phyloP scores from a whole-genome alignment of 2,113 vertebrate genomes.

The Carassius auratus region DNA sequence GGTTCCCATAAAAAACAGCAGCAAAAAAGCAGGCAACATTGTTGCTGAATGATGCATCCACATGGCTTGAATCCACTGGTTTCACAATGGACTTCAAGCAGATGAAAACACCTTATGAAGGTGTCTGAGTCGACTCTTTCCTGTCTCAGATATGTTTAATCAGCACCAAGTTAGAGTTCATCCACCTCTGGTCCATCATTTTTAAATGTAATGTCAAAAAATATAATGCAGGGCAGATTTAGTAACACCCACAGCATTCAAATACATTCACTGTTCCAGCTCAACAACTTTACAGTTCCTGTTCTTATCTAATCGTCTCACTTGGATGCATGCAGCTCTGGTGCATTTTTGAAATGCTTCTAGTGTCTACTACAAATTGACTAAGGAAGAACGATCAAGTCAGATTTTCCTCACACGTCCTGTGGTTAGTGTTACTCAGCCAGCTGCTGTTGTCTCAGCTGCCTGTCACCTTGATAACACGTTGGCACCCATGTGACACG shows the following conservation, averaged over 20 bases:
- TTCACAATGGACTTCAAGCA: conserved; percentile 35
- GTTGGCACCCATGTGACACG: conserved; percentile 59
- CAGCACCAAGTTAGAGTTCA: neutral
- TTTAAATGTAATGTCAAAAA: neutral
- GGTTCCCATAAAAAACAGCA: conserved; percentile 66
- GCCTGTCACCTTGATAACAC: conserved; percentile 58
- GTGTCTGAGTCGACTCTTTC: neutral
- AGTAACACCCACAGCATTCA: neutral
- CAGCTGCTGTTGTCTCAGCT: conserved; percentile 52
- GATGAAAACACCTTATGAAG: neutral
- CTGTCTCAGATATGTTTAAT: neutral
- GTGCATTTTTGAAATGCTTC: conserved; percentile 33
- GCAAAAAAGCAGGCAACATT: conserved; percentile 60
- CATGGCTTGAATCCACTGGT: conserved; percentile 51
- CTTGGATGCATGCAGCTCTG: conserved; percentile 21
- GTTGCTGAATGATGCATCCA: conserved; percentile 42
- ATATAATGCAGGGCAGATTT: neutral
- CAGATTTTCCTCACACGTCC: neutral
- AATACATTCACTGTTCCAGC: conserved; percentile 1
- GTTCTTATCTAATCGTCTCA: conserved; percentile 28
- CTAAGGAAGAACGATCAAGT: neutral
- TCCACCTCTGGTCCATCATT: conserved; percentile 13
- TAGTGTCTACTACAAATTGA: neutral
- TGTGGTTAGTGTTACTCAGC: neutral
- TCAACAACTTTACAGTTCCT: neutral